Evolutionary conservation across 2,113 vertebrate species (phyloP).

Genomic region (Pteruthius melanotis): DNA sequence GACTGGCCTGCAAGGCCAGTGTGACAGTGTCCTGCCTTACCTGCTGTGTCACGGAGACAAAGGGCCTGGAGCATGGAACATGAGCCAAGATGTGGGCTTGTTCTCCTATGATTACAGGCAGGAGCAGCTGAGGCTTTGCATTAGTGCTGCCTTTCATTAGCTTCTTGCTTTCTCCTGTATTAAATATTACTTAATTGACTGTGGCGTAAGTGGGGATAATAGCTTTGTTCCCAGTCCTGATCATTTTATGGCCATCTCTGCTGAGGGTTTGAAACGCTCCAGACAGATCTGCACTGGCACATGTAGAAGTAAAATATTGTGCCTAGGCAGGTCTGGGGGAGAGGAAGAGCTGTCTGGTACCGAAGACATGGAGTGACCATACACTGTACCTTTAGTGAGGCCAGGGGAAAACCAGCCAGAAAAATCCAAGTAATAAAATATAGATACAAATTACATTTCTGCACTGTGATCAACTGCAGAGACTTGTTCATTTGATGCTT

Average conservation of each 20-base stretch:
- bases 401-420: background rate
- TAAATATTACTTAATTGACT: conserved; percentile 45
- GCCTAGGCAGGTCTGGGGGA: background rate
- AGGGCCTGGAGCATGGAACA: background rate
- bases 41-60: background rate
- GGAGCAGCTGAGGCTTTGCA: conserved; percentile 15
- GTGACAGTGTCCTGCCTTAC: background rate
- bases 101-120: background rate
- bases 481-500: background rate
- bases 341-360: background rate
- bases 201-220: background rate
- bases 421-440: background rate
- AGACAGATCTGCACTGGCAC: accelerated
- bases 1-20: background rate
- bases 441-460: background rate
- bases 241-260: background rate
- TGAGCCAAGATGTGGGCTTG: background rate
- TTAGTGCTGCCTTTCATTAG: conserved; percentile 38
- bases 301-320: background rate
- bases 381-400: background rate
- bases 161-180: conserved; percentile 30
- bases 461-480: background rate
- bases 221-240: background rate
- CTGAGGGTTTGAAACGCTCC: background rate
- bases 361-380: background rate